Evolutionary conservation across 2,797 vertebrate species (phyloP), one percentile per base, ranked within the genome.

Genomic region (Takifugu ocellatus): DNA sequence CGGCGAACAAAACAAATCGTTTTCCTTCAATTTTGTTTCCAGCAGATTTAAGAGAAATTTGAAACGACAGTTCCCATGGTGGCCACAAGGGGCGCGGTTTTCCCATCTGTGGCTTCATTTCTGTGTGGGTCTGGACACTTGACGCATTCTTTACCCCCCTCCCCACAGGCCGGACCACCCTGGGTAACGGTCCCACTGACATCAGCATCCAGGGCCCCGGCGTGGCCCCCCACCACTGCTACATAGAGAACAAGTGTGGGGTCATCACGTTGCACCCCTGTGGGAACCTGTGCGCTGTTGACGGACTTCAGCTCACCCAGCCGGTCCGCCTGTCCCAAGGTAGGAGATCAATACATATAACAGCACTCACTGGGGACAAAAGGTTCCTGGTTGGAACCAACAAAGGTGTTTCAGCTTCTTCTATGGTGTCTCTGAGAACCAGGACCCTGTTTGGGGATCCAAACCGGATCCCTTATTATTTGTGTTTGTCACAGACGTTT

Each of bases 301-400:
- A 98, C 0, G 95, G 95, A 0, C 82, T 94, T 54, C 83, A 64
- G 0, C 70, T 95, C 48, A 86, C 70, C 10, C 86, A 87, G 65
- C 94, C 96, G 14, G 87, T 80, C 0, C 93, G 93, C 36, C 92
- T 99, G 66, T 94, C 91, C 25, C 96, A 99, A 93, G 97, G 96
- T 98, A 84, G 16, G 66, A 67, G n/a, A 47, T 49, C 10, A 10
- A 33, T 33, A 5, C 2, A 33, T 7, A 33, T 5, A 33, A 33
- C 26, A 27, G 26, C 26, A 6, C 26, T 27, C 3, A 6, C 26
- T 27, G 3, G 26, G 26, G 26, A 27, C 6, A 6, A 27, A 27
- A 6, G 26, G 21, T 21, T 21, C 21, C 21, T 21, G 21, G 21
- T 21, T 21, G 21, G 21, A 21, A 21, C 21, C 21, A 21, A 21